Evolutionary conservation across 2,113 vertebrate species (phyloP).

Genomic region (Gracilinanus agilis): DNA sequence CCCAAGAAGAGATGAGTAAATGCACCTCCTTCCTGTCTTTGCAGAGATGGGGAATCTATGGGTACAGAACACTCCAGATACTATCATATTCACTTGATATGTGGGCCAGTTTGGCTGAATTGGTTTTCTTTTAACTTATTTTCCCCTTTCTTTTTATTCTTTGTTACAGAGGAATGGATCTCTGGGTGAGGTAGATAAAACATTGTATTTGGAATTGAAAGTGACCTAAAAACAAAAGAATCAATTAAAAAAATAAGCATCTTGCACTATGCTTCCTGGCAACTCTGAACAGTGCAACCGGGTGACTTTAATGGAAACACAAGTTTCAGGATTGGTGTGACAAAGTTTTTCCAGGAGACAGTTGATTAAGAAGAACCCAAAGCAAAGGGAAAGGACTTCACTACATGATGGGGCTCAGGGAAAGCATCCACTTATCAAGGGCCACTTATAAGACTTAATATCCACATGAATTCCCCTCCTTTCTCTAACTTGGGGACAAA

Average conservation of each 20-base stretch:
- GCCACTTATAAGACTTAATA: neutral
- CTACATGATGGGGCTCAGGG: neutral
- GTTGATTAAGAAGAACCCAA: neutral
- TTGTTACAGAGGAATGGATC: neutral
- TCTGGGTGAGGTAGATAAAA: neutral
- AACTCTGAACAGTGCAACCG: neutral
- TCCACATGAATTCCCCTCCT: neutral
- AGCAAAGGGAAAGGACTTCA: neutral
- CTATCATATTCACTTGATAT: neutral
- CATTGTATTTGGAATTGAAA: neutral
- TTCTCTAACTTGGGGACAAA: neutral
- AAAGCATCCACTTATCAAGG: neutral
- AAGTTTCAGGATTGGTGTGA: neutral
- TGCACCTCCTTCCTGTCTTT: neutral
- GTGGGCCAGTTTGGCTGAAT: neutral
- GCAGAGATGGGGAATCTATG: neutral
- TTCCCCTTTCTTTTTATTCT: neutral
- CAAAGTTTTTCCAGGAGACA: neutral
- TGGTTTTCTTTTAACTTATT: neutral
- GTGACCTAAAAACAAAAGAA: neutral
- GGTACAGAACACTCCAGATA: neutral
- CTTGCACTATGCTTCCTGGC: neutral
- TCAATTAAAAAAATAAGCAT: neutral
- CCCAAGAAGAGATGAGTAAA: neutral
- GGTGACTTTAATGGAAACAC: neutral